Percentiles rank a stretch among this genome's conserved stretches.
These are phyloP conservation scores for Agriopis marginaria DNA, from an alignment of 2,888 invertebrate species.

Conservation along the genomic window DNA sequence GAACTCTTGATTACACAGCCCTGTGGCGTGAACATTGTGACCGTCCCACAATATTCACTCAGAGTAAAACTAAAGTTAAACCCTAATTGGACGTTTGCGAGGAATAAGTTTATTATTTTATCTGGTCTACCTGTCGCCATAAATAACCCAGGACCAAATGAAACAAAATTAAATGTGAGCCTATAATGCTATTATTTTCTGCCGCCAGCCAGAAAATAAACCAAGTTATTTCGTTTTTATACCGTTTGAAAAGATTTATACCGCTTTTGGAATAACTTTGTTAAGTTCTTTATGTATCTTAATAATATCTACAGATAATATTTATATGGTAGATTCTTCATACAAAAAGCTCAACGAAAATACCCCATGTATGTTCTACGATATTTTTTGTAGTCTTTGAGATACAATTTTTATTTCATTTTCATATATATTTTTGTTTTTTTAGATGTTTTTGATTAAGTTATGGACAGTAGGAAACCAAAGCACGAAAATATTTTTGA, in stretches of 20 bases:
- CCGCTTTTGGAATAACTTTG: not conserved
- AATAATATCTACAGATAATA: not conserved
- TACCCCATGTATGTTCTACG: too few species aligned
- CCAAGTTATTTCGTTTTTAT: constrained; percentile 24
- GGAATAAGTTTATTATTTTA: constrained; percentile 29
- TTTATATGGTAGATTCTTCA: too few species aligned
- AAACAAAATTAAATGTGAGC: constrained; percentile 31
- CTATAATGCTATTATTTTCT: constrained; percentile 25
- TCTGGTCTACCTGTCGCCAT: constrained; percentile 24
- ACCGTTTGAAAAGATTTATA: constrained; percentile 16
- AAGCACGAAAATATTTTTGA: too few species aligned
- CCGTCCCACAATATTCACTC: constrained; percentile 12
- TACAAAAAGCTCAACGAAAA: too few species aligned
- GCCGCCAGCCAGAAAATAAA: constrained; percentile 23
- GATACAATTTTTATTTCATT: too few species aligned
- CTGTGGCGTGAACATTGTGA: constrained; percentile 12
- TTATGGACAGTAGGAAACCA: too few species aligned
- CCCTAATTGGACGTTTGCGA: constrained; percentile 23
- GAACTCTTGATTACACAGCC: constrained; percentile 36
- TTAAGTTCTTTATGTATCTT: not conserved
- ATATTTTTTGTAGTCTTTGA: too few species aligned
- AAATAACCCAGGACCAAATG: constrained; percentile 30
- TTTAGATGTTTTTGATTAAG: too few species aligned
- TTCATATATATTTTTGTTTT: too few species aligned
- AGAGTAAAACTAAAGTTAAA: constrained; percentile 9